Evolutionary conservation across 2,888 invertebrate genomes (phyloP).

Genomic region (Callinectes sapidus): DNA sequence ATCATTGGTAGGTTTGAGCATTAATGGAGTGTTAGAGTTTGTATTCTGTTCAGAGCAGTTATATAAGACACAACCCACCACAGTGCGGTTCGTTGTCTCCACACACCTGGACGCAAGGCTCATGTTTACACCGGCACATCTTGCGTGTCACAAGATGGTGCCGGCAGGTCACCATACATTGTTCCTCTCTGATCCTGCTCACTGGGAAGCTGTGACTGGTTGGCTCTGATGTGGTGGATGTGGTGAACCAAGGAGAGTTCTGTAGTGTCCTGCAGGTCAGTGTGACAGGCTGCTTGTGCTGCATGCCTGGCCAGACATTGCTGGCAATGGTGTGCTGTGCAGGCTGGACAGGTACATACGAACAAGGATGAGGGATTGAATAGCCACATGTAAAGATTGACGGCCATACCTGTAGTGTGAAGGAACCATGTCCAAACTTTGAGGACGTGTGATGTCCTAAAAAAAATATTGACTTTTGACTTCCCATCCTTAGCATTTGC

Average conservation of each 20-base stretch:
- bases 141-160: background rate
- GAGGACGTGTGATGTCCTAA: background rate
- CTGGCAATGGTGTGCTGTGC: background rate
- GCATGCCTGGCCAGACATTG: background rate
- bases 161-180: background rate
- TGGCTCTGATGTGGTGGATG: background rate
- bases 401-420: background rate
- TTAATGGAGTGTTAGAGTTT: background rate
- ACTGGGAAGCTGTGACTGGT: background rate
- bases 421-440: background rate
- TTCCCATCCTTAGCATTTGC: background rate
- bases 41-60: conserved; percentile 17
- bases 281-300: background rate
- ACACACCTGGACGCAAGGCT: conserved; percentile 17
- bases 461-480: background rate
- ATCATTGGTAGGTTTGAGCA: background rate
- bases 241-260: background rate
- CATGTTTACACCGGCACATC: conserved; percentile 1
- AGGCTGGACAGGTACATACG: background rate
- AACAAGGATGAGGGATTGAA: background rate
- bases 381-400: background rate
- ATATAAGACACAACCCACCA: background rate
- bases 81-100: background rate
- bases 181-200: conserved; percentile 19
- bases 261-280: background rate